Percentiles rank a stretch among this genome's conserved stretches.
Conservation (phyloP, 2,113 vertebrate species). For the Taxidea taxus region DNA sequence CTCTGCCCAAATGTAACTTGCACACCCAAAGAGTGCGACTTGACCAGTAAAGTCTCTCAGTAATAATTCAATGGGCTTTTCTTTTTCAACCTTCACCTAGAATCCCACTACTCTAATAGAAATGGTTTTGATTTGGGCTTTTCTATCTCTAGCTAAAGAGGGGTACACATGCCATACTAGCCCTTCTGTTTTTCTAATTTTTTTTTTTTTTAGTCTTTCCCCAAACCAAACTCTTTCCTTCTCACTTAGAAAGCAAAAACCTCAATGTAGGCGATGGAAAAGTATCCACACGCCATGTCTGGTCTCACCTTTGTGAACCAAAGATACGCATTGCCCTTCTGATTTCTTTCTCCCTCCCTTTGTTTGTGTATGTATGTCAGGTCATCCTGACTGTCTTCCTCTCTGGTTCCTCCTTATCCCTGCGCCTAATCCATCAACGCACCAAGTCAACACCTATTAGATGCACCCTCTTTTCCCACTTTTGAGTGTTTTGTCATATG, state of each 20-base stretch:
- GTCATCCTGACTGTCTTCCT: not conserved
- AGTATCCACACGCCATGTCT: rapidly evolving
- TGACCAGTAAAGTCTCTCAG: not conserved
- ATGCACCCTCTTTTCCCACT: not conserved
- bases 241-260: not conserved
- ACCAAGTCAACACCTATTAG: not conserved
- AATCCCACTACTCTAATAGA: not conserved
- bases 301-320: not conserved
- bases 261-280: not conserved
- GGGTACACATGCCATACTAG: not conserved
- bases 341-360: not conserved
- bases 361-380: not conserved
- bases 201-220: not conserved
- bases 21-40: not conserved
- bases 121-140: not conserved
- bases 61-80: not conserved
- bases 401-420: not conserved
- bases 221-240: not conserved
- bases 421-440: not conserved
- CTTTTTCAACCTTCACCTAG: not conserved
- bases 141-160: not conserved
- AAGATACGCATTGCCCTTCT: not conserved
- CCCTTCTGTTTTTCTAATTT: not conserved
- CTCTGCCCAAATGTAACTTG: not conserved
- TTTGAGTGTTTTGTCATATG: not conserved